Evolutionary conservation across 1,140 invertebrate genomes (phyloP), one percentile per base, ranked within the genome.

Genomic region (Marisa cornuarietis): DNA sequence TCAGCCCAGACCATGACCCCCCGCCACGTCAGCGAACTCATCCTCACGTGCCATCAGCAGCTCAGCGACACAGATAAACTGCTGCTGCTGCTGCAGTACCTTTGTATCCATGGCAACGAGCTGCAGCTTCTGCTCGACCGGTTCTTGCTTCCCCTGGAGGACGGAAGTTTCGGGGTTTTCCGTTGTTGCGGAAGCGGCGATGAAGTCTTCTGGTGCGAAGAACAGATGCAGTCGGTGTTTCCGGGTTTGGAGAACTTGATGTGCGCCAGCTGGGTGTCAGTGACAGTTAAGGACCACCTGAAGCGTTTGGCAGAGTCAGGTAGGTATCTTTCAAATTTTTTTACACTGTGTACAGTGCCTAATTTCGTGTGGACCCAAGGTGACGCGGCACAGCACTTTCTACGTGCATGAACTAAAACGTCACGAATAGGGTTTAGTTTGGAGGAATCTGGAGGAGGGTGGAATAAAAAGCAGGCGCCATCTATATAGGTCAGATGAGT

Each of bases 71-170:
- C 11, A 4, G 73, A 80, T 22, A 75, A 68, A 76, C 61, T 80
- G n/a, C 22, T 51, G 18, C 22, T 51, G 18, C 52, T 80, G 65
- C 31, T 80, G 72, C 72, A 80, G n/a, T 80, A 80, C 61, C 62
- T 76, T 51, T 76, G 72, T 24, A 31, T 42, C 31, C 42, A 42
- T 26, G 61, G 42, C 24, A 31, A 62, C 65, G 24, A 16, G 31
- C 26, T 14, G 13, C 10, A 8, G 22, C 62, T 69, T 54, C 63
- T 80, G 26, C 0, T 69, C 16, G 24, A 58, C 42, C 49, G 42
- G 52, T 24, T 24, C 42, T 63, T 80, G n/a, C 31, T 80, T 24
- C 79, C 79, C 20, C 26, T 80, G 24, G n/a, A 62, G 20, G 65
- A 76, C 52, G 79, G 73, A 13, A 68, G 51, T 58, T 80, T 68